Percentiles rank a stretch among this genome's conserved stretches.
phyloP scores from a whole-genome alignment of 2,797 vertebrate species.

The Thaleichthys pacificus region DNA sequence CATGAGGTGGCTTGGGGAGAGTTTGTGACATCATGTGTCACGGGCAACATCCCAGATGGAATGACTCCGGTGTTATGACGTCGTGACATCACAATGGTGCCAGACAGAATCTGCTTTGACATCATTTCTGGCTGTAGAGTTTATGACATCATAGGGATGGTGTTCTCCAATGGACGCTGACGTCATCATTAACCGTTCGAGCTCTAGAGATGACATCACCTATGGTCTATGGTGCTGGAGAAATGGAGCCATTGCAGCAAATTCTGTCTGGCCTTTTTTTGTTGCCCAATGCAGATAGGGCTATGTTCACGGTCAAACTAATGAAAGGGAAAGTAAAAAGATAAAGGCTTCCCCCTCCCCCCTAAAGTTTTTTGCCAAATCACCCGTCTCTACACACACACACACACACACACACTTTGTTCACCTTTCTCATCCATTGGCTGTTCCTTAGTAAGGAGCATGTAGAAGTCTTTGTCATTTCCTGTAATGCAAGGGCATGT shows the following conservation, averaged over 20 bases:
- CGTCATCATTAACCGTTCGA: not conserved
- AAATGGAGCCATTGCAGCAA: constrained; percentile 7
- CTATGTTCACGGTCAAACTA: constrained; percentile 53
- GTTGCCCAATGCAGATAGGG: constrained; percentile 32
- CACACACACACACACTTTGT: constrained; percentile 36
- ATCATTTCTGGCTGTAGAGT: not conserved
- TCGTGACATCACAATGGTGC: constrained; percentile 5
- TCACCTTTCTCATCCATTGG: constrained; percentile 13
- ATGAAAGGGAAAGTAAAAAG: constrained; percentile 20
- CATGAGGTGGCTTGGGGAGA: not conserved
- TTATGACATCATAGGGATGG: not conserved
- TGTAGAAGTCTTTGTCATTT: constrained; percentile 16
- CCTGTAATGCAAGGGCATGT: constrained; percentile 33
- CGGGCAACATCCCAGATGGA: not conserved
- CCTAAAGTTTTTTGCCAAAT: constrained; percentile 53
- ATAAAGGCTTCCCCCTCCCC: constrained; percentile 27
- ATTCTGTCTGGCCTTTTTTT: constrained; percentile 23
- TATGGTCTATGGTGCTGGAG: not conserved
- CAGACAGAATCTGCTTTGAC: constrained; percentile 4
- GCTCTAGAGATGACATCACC: not conserved
- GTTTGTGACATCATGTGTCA: constrained; percentile 42
- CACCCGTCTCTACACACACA: constrained; percentile 46
- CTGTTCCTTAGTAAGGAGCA: constrained; percentile 1
- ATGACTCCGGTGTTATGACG: not conserved
- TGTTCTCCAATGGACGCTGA: constrained; percentile 1